A percentile compares a stretch with the other conserved stretches of the same genome.
Conservation (phyloP, 2,888 invertebrate genomes). For the Cryptophagus acutangulus region DNA sequence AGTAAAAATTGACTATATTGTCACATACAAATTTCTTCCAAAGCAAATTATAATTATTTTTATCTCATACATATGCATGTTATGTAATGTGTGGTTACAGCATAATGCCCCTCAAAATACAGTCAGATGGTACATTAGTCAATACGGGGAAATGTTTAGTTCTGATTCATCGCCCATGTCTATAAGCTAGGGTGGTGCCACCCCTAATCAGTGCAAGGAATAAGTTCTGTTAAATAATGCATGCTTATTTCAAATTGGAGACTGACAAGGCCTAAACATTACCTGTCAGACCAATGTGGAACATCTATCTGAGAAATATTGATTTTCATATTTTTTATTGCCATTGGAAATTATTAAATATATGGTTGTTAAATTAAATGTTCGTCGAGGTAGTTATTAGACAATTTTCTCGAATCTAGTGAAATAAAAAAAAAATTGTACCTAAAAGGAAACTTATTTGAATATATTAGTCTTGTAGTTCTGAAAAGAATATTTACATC, state of each 20-base stretch:
- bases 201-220: slow-evolving; percentile 25
- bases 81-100: too few relatives aligned
- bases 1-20: too few relatives aligned
- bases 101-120: too few relatives aligned
- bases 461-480: not conserved
- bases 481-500: slow-evolving; percentile 1
- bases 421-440: not conserved
- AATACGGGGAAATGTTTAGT: slow-evolving; percentile 38
- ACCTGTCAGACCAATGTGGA: slow-evolving; percentile 6
- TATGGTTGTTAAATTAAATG: not conserved
- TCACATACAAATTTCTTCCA: too few relatives aligned
- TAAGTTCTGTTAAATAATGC: slow-evolving; percentile 32
- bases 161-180: slow-evolving; percentile 41
- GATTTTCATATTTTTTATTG: slow-evolving; percentile 1
- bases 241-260: slow-evolving; percentile 14
- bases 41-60: too few relatives aligned
- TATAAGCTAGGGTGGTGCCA: slow-evolving; percentile 15
- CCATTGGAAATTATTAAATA: not conserved
- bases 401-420: too few relatives aligned
- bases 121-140: slow-evolving; percentile 22
- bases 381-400: slow-evolving; percentile 4
- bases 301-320: slow-evolving; percentile 2
- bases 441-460: slow-evolving; percentile 1
- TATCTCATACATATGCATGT: too few relatives aligned
- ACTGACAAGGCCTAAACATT: slow-evolving; percentile 2